Conservation (phyloP, 2,113 vertebrate genomes). For the Progne subis region DNA sequence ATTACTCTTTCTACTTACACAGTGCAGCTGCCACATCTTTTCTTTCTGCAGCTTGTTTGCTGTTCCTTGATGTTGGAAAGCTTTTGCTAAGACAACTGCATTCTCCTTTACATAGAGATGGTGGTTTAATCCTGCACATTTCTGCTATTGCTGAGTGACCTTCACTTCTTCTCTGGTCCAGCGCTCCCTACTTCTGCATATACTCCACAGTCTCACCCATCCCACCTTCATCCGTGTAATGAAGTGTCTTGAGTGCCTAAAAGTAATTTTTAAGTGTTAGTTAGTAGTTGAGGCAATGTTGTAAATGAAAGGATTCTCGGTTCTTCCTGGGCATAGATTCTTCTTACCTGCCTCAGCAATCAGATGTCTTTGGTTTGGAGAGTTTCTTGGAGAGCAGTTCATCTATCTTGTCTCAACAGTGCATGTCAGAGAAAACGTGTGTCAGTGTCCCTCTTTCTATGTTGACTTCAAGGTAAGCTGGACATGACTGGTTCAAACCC, state of each 20-base stretch:
- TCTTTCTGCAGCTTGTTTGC: background rate
- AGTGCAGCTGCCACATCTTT: background rate
- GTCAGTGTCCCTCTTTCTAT: background rate
- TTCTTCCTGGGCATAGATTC: background rate
- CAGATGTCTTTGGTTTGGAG: background rate
- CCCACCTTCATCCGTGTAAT: background rate
- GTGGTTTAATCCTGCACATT: background rate
- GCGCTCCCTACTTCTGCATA: background rate
- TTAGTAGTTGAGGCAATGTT: background rate
- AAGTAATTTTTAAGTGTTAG: background rate
- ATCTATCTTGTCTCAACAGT: background rate
- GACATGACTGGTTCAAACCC: background rate
- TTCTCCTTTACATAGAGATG: background rate
- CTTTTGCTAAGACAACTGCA: background rate
- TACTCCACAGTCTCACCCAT: background rate
- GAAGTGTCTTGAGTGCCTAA: background rate
- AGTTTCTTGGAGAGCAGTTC: background rate
- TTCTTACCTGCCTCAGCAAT: background rate
- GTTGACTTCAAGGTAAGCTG: background rate
- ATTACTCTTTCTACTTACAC: background rate
- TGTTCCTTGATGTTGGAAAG: background rate
- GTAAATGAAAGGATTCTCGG: background rate
- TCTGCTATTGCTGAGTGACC: background rate
- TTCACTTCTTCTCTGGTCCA: background rate
- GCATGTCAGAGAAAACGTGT: background rate